Conservation (phyloP, 2,797 vertebrate species). For the Chloroceryle inda region DNA sequence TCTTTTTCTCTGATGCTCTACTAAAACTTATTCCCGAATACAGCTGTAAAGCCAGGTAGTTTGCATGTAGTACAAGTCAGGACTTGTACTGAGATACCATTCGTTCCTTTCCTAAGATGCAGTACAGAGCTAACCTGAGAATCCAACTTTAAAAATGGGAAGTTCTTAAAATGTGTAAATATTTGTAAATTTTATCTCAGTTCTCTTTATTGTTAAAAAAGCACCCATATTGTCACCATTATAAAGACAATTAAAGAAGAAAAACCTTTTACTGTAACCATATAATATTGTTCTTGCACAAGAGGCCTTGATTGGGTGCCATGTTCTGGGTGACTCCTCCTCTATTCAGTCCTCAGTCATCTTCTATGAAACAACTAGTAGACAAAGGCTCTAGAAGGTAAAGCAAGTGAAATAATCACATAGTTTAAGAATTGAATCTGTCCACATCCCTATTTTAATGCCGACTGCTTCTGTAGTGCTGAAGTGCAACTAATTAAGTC, state of each 20-base stretch:
- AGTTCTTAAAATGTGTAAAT: background rate
- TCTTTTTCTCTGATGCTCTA: background rate
- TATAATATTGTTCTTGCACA: background rate
- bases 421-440: background rate
- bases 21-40: background rate
- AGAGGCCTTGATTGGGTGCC: background rate
- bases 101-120: background rate
- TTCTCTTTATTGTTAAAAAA: background rate
- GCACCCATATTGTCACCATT: background rate
- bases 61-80: background rate
- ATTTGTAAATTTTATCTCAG: background rate
- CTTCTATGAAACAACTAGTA: background rate
- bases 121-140: background rate
- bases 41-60: background rate
- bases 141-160: background rate
- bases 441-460: background rate
- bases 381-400: background rate
- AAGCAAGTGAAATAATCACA: background rate
- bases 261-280: background rate
- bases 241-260: background rate
- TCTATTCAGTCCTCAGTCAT: background rate
- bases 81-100: background rate
- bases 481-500: background rate
- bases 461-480: background rate
- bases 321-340: background rate